phyloP scores from a whole-genome alignment of 2,113 vertebrate genomes.

The Myotis brandtii region DNA sequence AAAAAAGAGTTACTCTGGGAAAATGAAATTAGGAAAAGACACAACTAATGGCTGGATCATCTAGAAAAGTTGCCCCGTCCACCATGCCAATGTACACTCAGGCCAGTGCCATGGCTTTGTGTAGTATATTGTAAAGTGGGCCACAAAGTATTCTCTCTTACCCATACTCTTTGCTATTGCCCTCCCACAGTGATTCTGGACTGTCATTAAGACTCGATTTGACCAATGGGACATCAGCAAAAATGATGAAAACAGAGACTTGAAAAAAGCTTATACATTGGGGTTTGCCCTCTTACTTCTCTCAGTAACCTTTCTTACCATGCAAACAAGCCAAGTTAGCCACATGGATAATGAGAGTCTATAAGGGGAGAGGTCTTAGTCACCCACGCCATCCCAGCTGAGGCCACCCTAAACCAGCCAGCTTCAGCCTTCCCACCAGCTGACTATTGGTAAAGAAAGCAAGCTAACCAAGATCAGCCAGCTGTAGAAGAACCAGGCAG shows the following conservation, averaged over 20 bases:
- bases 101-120: background rate
- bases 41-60: background rate
- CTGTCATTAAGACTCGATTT: background rate
- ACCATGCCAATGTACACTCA: background rate
- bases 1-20: background rate
- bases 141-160: background rate
- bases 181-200: background rate
- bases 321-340: background rate
- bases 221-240: background rate
- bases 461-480: background rate
- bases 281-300: background rate
- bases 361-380: background rate
- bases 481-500: background rate
- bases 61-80: background rate
- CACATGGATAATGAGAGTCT: background rate
- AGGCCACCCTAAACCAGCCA: conserved; percentile 30
- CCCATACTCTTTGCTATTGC: background rate
- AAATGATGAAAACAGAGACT: background rate
- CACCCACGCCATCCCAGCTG: background rate
- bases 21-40: conserved; percentile 20
- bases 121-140: background rate
- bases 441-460: background rate
- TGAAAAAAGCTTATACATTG: background rate
- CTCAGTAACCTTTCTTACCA: background rate
- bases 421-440: background rate